Base-by-base conservation (phyloP, 2,113 vertebrate species). In the Dasyprocta punctata region DNA sequence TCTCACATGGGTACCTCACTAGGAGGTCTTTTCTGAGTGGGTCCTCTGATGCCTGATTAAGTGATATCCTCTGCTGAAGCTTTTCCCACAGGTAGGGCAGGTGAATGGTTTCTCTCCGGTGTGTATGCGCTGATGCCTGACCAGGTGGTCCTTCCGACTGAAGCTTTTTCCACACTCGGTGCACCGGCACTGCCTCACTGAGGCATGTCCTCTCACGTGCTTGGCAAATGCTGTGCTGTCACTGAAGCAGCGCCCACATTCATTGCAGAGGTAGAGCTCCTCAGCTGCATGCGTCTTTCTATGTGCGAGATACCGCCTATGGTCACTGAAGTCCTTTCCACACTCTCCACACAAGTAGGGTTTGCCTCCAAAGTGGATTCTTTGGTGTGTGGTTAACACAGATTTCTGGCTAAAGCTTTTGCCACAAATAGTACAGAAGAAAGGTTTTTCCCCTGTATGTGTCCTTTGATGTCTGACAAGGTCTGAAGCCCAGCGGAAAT, bases 271-370 rank as follows among this genome's bases (percentile, higher is more conserved):
- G 86, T 98, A 99, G 0, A 98, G 98, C 56, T 99, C 99, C 30
- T 99, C 98, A 7, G 99, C 98, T 0, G 98, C 98, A 3, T 99
- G 99, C 7, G 99, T 98, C 94, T 99, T 98, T 95, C 98, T 99
- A 97, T 99, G 99, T 61, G 99, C 99, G 95, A 99, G 98, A 58
- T 96, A 98, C 19, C 44, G 88, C 94, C 80, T 88, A 60, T 98
- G 98, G 38, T 97, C 97, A 22, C 73, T 93, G 94, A 98, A 98
- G 80, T 97, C 96, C 88, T 97, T 93, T 2, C 97, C 97, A 49
- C 98, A 98, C 81, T 98, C 96, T 16, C 93, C 85, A 19, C 98
- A 98, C 52, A 97, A 30, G 89, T 98, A 90, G 95, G 98, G 94
- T 69, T 96, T 95, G 88, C 95, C 96, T 52, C 95, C 97, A 0